Evolutionary conservation across 2,888 invertebrate genomes (phyloP), one percentile per base, ranked within the genome.

Genomic region (Hyposoter dolosus): DNA sequence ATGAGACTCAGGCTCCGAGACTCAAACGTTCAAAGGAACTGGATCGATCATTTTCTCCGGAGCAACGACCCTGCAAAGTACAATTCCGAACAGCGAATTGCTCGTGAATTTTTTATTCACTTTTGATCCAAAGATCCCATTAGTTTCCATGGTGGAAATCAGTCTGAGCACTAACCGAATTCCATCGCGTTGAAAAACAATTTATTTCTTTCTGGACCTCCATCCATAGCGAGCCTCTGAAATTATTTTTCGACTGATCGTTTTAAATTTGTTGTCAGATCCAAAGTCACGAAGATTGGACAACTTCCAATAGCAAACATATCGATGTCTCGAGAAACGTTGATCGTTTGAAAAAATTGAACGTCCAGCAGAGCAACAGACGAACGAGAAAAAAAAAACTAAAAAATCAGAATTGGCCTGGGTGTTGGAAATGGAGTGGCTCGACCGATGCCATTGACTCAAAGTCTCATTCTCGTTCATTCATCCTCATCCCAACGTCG

Each of bases 321-420:
- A 75, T 47, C 50, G 28, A 66, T 23, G 45, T 75, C 71, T 5
- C 19, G 28, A 45, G 69, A 76, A 84, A 72, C 56, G 47, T 1
- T 32, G 17, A 43, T 10, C 10, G 28, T 43, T 75, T 77, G 28
- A 71, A 69, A 53, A 72, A 71, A 60, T 40, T 47, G 50, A 43
- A 43, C 47, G 69, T 65, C 10, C 60, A 72, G 7, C 71, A 82
- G 63, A 78, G 85, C 63, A 85, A 84, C 79, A 83, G 76, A 68
- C 83, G 84, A 80, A 84, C 84, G 56, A 69, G 88, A 74, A 88
- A 80, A 81, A 87, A 88, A 45, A 78, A 81, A 79, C 63, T 28
- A 69, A 77, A 28, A 75, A 71, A 47, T 40, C 71, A 35, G 23
- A 12, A 19, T 28, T 15, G 10, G 23, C 6, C 12, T 15, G 4